Percentiles rank a stretch among this genome's conserved stretches.
These are phyloP conservation scores for Adrianichthys oophorus DNA, from an alignment of 2,797 vertebrate species.

Conservation along the genomic window DNA sequence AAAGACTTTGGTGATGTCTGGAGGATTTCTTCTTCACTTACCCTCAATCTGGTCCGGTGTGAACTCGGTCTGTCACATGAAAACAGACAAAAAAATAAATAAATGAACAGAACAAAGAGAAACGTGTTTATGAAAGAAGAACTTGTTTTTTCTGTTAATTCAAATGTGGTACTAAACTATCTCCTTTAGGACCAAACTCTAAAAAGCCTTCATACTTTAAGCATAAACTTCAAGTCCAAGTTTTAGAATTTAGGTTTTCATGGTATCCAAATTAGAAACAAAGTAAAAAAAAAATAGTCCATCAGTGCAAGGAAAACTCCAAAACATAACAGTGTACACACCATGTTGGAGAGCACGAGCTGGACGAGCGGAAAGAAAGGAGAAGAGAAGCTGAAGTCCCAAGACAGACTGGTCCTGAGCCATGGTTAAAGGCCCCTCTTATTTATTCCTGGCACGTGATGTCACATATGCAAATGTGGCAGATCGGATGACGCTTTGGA, in stretches of 20 bases:
- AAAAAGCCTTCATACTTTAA: slow-evolving; percentile 1
- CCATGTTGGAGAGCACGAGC: slow-evolving; percentile 86
- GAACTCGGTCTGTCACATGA: slow-evolving; percentile 77
- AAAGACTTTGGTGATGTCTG: no score
- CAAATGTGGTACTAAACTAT: not conserved
- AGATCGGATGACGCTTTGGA: slow-evolving; percentile 83
- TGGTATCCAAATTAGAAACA: slow-evolving; percentile 40
- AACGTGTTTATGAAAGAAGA: slow-evolving; percentile 9
- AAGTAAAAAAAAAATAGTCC: slow-evolving; percentile 40
- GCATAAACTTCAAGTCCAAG: slow-evolving; percentile 16
- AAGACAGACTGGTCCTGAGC: slow-evolving; percentile 87
- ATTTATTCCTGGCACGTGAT: slow-evolving; percentile 84
- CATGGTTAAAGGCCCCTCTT: slow-evolving; percentile 81
- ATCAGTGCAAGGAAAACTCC: slow-evolving; percentile 37
- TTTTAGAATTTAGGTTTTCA: slow-evolving; percentile 10
- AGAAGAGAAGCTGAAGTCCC: slow-evolving; percentile 78
- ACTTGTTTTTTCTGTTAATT: not conserved
- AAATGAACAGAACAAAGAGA: slow-evolving; percentile 19
- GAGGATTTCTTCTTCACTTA: slow-evolving; percentile 77
- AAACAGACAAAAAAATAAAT: slow-evolving; percentile 20
- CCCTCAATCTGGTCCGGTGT: slow-evolving; percentile 92
- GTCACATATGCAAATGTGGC: slow-evolving; percentile 69
- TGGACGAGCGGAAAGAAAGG: slow-evolving; percentile 76
- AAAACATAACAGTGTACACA: slow-evolving; percentile 83
- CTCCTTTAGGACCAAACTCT: not conserved